Base-by-base conservation (phyloP, 53 echinoderm and acorn worm genomes). In the Patiria pectinifera region DNA sequence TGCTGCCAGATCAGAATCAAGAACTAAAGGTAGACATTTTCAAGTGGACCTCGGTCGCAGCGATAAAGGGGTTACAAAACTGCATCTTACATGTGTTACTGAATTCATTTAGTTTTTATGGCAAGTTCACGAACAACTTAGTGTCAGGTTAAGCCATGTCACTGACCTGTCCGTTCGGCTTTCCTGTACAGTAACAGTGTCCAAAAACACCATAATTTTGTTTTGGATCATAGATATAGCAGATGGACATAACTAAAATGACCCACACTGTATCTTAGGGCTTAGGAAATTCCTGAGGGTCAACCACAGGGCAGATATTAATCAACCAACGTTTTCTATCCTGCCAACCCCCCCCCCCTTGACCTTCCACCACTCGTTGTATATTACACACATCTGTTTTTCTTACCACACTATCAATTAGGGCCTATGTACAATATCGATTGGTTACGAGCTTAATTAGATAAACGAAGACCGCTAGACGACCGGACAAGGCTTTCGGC, bases 391-490 rank as follows among this genome's bases (percentile, higher is more conserved):
- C 25, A 76, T 45, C 80, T 79, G 45, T 4, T 46, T 46, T 46
- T 35, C 35, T 35, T 79, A 45, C 46, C 19, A 25, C 16, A 79
- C 21, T 45, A 18, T 9, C 80, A 79, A 79, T 79, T 79, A 79
- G 46, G 11, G 11, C 47, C 24, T 79, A 14, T 79, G 16, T 47
- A 58, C 21, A 82, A 82, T 82, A 82, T 82, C 49, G 82, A 82
- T 82, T 59, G 10, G n/a, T 59, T 82, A 5, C 43, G 3, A 45
- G 49, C 22, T 82, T 82, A 82, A 82, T 82, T 82, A 82, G 82
- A 58, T 82, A 82, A 59, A 82, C 6, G 59, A 82, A 59, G 6
- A 82, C 18, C 16, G 82, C 14, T n/a, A 59, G 82, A 59, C 82
- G 21, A 21, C 82, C 24, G 23, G 59, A 82, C 53, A 59, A 78